phyloP scores from a whole-genome alignment of 2,888 invertebrate genomes.

The Harmothoe impar region DNA sequence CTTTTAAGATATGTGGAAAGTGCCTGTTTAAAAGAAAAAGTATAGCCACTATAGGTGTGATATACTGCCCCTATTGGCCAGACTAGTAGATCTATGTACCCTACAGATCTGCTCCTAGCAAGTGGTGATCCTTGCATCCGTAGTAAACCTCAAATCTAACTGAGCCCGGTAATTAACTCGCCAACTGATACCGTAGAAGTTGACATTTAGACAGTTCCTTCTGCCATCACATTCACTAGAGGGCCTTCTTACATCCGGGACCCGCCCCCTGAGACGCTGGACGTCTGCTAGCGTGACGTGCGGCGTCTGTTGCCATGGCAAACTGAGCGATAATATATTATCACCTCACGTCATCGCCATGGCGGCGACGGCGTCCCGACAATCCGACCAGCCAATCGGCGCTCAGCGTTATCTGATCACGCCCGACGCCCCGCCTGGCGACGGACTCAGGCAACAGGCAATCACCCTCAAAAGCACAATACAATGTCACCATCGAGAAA shows the following conservation, averaged over 20 bases:
- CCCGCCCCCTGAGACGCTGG: constrained; percentile 22
- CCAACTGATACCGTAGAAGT: neutral
- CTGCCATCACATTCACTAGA: neutral
- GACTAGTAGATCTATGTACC: too few species aligned
- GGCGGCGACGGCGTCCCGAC: constrained; percentile 15
- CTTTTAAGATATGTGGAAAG: too few species aligned
- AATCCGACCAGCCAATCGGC: neutral
- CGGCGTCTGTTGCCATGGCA: constrained; percentile 11
- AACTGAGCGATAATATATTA: constrained; percentile 23
- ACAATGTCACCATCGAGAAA: constrained; percentile 8
- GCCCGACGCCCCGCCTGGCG: constrained; percentile 31
- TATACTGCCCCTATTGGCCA: too few species aligned
- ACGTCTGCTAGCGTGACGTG: neutral
- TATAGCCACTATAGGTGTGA: too few species aligned
- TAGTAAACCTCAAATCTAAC: too few species aligned
- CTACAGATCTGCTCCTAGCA: too few species aligned
- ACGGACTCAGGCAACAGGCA: neutral
- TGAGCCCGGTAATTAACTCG: neutral
- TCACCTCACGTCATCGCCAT: constrained; percentile 20
- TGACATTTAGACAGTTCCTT: neutral
- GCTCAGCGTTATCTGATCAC: constrained; percentile 25
- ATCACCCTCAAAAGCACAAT: constrained; percentile 34
- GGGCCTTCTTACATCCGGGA: constrained; percentile 5
- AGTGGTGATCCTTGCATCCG: too few species aligned
- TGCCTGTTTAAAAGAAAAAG: too few species aligned